phyloP scores from a whole-genome alignment of 2,888 invertebrate genomes.

The Mythimna loreyi region DNA sequence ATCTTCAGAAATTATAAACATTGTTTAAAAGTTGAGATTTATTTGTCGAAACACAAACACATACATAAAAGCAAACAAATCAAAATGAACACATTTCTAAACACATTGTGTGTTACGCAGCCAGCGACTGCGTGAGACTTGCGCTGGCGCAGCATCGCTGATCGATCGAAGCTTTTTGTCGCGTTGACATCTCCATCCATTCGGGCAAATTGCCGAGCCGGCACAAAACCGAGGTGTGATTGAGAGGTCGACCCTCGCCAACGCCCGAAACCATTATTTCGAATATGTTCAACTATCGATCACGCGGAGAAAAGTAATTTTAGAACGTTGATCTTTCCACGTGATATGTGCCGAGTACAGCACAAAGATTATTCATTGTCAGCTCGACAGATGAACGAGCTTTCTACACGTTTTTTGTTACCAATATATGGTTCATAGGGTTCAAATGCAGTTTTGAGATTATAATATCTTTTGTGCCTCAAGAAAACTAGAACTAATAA shows the following conservation, averaged over 20 bases:
- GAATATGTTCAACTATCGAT: conserved; percentile 86
- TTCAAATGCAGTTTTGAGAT: conserved; percentile 5
- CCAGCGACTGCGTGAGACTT: conserved; percentile 69
- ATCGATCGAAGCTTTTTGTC: conserved; percentile 90
- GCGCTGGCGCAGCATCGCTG: conserved; percentile 82
- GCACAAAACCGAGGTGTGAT: conserved; percentile 83
- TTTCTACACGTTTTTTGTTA: conserved; percentile 48
- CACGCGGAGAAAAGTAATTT: conserved; percentile 75
- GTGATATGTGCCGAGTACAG: conserved; percentile 67
- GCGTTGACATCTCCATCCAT: conserved; percentile 89
- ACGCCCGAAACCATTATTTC: conserved; percentile 80
- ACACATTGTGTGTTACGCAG: conserved; percentile 58
- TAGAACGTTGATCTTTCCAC: conserved; percentile 75
- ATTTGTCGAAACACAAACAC: background rate
- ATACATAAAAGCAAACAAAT: conserved; percentile 39
- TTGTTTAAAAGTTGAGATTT: background rate
- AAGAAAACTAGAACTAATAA: background rate
- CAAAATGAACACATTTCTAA: conserved; percentile 44
- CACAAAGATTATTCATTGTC: conserved; percentile 77
- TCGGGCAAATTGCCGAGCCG: conserved; percentile 84
- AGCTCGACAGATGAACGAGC: conserved; percentile 51
- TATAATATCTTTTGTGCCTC: background rate
- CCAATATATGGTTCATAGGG: conserved; percentile 16
- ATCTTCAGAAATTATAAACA: background rate
- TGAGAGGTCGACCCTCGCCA: conserved; percentile 76